Percentiles rank a stretch among this genome's conserved stretches.
phyloP scores from a whole-genome alignment of 2,113 vertebrate species.

The Takifugu flavidus region DNA sequence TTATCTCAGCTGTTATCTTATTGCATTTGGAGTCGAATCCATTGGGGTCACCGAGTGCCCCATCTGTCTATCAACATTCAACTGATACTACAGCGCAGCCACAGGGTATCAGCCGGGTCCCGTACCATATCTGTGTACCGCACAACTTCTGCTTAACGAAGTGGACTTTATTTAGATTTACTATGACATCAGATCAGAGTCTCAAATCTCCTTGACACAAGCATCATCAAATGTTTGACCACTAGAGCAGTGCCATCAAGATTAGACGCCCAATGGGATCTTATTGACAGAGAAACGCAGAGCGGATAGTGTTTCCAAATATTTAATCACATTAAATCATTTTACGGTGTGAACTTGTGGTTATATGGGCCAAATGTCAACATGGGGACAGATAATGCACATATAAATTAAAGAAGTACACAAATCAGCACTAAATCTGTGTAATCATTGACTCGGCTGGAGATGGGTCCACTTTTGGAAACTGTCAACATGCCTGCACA shows the following conservation, averaged over 20 bases:
- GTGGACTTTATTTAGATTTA: too few relatives aligned
- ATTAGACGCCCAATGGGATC: slow-evolving; percentile 26
- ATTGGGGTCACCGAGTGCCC: too few relatives aligned
- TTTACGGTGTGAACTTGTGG: slow-evolving; percentile 58
- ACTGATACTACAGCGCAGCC: too few relatives aligned
- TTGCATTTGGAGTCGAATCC: too few relatives aligned
- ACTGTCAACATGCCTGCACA: slow-evolving; percentile 31
- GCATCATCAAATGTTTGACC: slow-evolving; percentile 25
- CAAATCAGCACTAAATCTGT: slow-evolving; percentile 39
- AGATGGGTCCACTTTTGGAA: slow-evolving; percentile 14
- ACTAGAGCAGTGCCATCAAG: slow-evolving; percentile 10
- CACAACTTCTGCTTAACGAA: too few relatives aligned
- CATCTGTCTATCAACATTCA: too few relatives aligned
- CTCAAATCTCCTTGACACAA: not conserved
- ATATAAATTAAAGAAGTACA: slow-evolving; percentile 23
- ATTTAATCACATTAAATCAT: slow-evolving; percentile 41
- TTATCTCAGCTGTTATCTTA: too few relatives aligned
- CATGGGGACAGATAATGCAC: slow-evolving; percentile 37
- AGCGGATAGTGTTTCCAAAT: slow-evolving; percentile 26
- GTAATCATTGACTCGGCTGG: slow-evolving; percentile 49
- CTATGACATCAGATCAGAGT: too few relatives aligned
- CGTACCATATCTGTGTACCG: too few relatives aligned
- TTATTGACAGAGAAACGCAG: slow-evolving; percentile 16
- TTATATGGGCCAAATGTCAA: slow-evolving; percentile 56
- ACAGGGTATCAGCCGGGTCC: too few relatives aligned